Conservation (phyloP, 2,888 invertebrate species). For the Metopia argyrocephala region DNA sequence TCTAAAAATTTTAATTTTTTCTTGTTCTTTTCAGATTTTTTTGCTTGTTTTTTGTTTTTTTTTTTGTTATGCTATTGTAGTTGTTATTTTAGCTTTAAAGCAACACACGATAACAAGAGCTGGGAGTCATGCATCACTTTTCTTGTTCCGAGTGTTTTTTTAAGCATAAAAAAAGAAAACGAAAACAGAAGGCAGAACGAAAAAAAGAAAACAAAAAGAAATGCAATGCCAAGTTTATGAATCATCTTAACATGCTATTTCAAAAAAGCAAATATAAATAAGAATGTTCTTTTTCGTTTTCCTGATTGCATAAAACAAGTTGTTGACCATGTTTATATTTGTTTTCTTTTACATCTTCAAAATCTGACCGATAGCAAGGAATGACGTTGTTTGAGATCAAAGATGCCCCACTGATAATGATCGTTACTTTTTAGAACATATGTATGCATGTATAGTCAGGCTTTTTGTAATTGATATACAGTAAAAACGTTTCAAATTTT, state of each 20-base stretch:
- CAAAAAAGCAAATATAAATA: background rate
- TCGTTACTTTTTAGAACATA: no score
- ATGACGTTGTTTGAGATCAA: no score
- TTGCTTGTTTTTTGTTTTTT: no score
- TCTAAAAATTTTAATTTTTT: no score
- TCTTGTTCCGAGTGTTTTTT: background rate
- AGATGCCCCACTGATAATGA: no score
- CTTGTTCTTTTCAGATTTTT: no score
- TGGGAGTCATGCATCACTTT: background rate
- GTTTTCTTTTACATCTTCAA: no score
- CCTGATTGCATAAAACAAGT: constrained; percentile 5
- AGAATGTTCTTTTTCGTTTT: constrained; percentile 10
- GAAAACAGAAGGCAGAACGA: background rate
- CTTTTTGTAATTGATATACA: constrained; percentile 13
- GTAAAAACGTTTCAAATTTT: constrained; percentile 22
- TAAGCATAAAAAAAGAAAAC: background rate
- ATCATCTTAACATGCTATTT: constrained; percentile 11
- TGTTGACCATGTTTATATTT: constrained; percentile 37
- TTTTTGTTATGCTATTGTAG: no score
- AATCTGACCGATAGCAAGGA: background rate
- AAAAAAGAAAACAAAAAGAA: background rate
- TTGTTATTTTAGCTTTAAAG: background rate
- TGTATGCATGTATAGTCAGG: no score
- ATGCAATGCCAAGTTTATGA: constrained; percentile 32
- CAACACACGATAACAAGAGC: background rate